A percentile compares a stretch with the other conserved stretches of the same genome.
Evolutionary conservation across 2,888 invertebrate species (phyloP).

Genomic region (Prosopocoilus inquinatus): DNA sequence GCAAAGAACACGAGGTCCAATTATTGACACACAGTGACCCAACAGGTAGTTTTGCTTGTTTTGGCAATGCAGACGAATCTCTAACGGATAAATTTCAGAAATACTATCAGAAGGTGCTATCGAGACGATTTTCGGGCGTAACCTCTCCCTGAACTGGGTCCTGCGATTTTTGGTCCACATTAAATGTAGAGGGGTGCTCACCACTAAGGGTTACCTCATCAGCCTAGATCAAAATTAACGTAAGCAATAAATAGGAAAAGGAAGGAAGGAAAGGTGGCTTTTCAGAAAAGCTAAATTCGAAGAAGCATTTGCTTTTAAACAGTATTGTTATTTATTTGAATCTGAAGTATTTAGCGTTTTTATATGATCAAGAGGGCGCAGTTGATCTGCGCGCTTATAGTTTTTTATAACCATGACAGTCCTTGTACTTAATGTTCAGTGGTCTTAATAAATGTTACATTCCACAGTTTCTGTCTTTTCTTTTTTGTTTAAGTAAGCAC

Average conservation of each 20-base stretch:
- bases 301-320: not conserved
- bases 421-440: too few relatives aligned
- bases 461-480: too few relatives aligned
- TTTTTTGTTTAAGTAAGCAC: too few relatives aligned
- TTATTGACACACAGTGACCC: slow-evolving; percentile 95
- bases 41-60: slow-evolving; percentile 59
- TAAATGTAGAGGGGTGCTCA: slow-evolving; percentile 87
- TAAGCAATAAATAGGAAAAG: not conserved
- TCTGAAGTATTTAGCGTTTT: slow-evolving; percentile 3
- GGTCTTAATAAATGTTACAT: too few relatives aligned
- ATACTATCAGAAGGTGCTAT: slow-evolving; percentile 57
- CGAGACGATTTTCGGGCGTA: slow-evolving; percentile 57
- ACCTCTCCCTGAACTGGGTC: slow-evolving; percentile 68
- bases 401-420: too few relatives aligned
- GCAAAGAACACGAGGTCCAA: slow-evolving; percentile 87
- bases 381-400: too few relatives aligned
- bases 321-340: slow-evolving; percentile 13
- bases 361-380: too few relatives aligned
- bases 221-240: slow-evolving; percentile 39
- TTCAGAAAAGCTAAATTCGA: not conserved
- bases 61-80: not conserved
- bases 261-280: too few relatives aligned
- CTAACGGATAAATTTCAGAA: slow-evolving; percentile 47
- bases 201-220: slow-evolving; percentile 84
- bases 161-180: slow-evolving; percentile 85